Evolutionary conservation across 2,888 invertebrate genomes (phyloP).

Genomic region (Cephus runcator): DNA sequence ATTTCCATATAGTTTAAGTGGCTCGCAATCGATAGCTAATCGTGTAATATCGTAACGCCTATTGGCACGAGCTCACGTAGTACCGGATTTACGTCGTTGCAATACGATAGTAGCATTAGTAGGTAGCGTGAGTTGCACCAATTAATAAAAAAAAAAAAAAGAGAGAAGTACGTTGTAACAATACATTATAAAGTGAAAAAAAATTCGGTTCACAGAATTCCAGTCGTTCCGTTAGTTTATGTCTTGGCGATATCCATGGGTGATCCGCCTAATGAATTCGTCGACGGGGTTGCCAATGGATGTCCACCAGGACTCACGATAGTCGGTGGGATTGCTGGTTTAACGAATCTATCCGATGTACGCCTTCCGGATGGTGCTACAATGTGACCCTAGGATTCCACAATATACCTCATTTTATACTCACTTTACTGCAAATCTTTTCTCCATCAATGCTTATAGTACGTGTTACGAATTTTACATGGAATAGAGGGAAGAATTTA

Average conservation of each 20-base stretch:
- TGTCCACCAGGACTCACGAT: constrained; percentile 68
- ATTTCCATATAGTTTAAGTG: not conserved
- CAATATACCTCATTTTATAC: not conserved
- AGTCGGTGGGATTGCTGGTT: constrained; percentile 82
- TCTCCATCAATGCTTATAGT: not conserved
- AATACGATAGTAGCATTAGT: constrained; percentile 13
- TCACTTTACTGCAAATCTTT: not conserved
- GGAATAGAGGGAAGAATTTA: not conserved
- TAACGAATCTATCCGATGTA: constrained; percentile 84
- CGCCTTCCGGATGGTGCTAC: constrained; percentile 69
- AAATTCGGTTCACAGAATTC: constrained; percentile 12
- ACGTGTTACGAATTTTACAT: not conserved
- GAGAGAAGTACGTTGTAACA: constrained; percentile 26
- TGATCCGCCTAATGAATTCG: constrained; percentile 51
- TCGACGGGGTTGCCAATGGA: constrained; percentile 45
- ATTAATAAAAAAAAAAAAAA: constrained; percentile 8
- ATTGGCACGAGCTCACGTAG: not conserved
- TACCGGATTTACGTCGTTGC: not conserved
- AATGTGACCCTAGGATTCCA: constrained; percentile 49
- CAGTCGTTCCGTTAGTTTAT: constrained; percentile 38
- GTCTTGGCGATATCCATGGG: constrained; percentile 65
- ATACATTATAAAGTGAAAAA: constrained; percentile 36
- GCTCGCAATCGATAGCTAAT: not conserved
- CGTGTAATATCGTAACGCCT: not conserved
- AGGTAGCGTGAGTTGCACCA: constrained; percentile 10